These are phyloP conservation scores for Myrmecophaga tridactyla DNA, from an alignment of 2,113 vertebrate genomes.

Conservation along the genomic window DNA sequence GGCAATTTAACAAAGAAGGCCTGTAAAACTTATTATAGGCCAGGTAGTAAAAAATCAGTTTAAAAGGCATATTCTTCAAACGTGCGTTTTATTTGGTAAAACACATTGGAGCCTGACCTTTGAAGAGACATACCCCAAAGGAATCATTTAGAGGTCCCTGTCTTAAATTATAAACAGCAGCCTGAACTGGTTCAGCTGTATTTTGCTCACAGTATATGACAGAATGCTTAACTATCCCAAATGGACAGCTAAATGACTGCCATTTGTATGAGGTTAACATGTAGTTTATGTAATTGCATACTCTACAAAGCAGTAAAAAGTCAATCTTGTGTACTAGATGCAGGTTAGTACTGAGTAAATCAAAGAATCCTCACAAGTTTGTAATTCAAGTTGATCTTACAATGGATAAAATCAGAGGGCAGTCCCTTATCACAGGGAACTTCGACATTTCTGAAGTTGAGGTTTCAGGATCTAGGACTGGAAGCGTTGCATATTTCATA, in stretches of 20 bases:
- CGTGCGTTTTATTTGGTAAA: constrained; percentile 85
- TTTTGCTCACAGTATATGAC: constrained; percentile 72
- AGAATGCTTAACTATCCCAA: constrained; percentile 60
- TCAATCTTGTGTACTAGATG: constrained; percentile 57
- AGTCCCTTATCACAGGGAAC: neutral
- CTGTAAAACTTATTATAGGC: constrained; percentile 83
- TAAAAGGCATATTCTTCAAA: constrained; percentile 85
- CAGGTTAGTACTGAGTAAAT: constrained; percentile 73
- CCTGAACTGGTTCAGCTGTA: constrained; percentile 71
- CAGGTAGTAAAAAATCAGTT: constrained; percentile 84
- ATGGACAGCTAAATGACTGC: constrained; percentile 77
- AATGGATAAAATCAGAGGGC: neutral
- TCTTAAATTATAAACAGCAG: constrained; percentile 83
- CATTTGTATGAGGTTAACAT: constrained; percentile 78
- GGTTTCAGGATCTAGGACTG: neutral
- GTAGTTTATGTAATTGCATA: constrained; percentile 77
- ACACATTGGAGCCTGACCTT: constrained; percentile 82
- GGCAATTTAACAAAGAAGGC: constrained; percentile 84
- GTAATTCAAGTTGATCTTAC: constrained; percentile 70
- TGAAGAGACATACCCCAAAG: constrained; percentile 74
- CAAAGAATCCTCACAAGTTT: constrained; percentile 61
- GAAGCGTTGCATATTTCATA: neutral
- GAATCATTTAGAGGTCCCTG: constrained; percentile 76
- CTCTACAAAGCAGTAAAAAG: constrained; percentile 73
- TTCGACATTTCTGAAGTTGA: neutral